Base-by-base conservation (phyloP, 2,888 invertebrate genomes). In the Chelonus formosanus region DNA sequence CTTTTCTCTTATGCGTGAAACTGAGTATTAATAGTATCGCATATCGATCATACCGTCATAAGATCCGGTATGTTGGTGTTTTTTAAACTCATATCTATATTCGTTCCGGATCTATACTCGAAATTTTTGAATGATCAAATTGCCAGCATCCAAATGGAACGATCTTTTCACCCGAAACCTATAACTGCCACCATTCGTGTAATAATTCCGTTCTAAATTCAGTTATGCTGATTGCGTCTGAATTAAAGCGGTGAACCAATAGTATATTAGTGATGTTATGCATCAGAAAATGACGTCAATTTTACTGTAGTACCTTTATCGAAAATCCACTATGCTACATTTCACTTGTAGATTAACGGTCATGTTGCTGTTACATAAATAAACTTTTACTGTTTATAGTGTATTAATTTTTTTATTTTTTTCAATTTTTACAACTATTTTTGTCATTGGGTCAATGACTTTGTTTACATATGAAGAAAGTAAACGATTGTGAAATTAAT, bases 151-250 rank as follows among this genome's bases (percentile, higher is more conserved):
- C 48, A 5, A 10, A 20, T 31, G 48, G 20, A 8, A 10, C 31
- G 48, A 48, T 48, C 7, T 48, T 31, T 48, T 31, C 5, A 48
- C 5, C 48, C 48, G 48, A 48, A 48, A 48, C n/a, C 31, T 10
- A 48, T 48, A 48, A 20, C 48, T 10, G n/a, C 10, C 48, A 31
- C 31, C 31, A 10, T 7, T 3, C 48, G 48, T 20, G 31, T 48
- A 48, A 48, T 48, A 48, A 48, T 48, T 48, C 48, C 10, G 48
- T 48, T 48, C 7, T 48, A 20, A 48, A 48, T 48, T 48, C 31
- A 31, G 48, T 48, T 48, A 48, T 48, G 48, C 48, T 48, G 48
- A 48, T 48, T 31, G 48, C 48, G 48, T n/a, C 48, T 48, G 48
- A 48, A 48, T 20, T 48, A 48, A 48, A 48, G 20, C 48, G 31